phyloP scores from a whole-genome alignment of 2,888 invertebrate genomes.

The Drosophila incognita region DNA sequence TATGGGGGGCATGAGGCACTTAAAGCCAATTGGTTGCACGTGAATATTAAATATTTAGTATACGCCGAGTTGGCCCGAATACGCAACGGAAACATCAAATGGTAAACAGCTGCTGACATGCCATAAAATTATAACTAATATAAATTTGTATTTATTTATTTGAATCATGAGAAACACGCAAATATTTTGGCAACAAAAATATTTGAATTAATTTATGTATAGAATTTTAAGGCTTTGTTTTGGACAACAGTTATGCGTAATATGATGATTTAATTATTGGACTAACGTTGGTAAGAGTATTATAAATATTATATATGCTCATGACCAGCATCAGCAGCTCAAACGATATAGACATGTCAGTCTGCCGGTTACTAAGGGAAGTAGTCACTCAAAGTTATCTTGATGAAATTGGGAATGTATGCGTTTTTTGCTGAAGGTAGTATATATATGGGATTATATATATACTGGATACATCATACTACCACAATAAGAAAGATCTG shows the following conservation, averaged over 20 bases:
- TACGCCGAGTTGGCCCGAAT: conserved; percentile 32
- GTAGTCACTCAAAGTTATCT: background rate
- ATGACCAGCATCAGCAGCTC: background rate
- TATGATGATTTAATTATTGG: background rate
- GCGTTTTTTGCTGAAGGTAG: background rate
- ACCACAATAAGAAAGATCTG: background rate
- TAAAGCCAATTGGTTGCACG: conserved; percentile 47
- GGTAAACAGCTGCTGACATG: conserved; percentile 63
- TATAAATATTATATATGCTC: background rate
- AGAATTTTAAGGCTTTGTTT: background rate
- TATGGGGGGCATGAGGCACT: background rate
- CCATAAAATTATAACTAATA: conserved; percentile 44
- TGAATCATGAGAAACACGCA: conserved; percentile 15
- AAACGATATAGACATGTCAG: background rate
- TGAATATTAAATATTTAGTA: conserved; percentile 26
- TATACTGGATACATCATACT: background rate
- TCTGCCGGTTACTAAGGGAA: background rate
- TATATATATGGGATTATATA: background rate
- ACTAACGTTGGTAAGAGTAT: background rate
- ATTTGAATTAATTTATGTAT: background rate
- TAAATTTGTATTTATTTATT: conserved; percentile 31
- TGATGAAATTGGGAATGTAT: background rate
- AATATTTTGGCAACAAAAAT: conserved; percentile 7
- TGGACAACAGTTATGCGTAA: background rate
- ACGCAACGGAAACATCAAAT: conserved; percentile 42